A percentile compares a stretch with the other conserved stretches of the same genome.
phyloP scores from a whole-genome alignment of 2,888 invertebrate genomes.

The Amblyjoppa proteus region DNA sequence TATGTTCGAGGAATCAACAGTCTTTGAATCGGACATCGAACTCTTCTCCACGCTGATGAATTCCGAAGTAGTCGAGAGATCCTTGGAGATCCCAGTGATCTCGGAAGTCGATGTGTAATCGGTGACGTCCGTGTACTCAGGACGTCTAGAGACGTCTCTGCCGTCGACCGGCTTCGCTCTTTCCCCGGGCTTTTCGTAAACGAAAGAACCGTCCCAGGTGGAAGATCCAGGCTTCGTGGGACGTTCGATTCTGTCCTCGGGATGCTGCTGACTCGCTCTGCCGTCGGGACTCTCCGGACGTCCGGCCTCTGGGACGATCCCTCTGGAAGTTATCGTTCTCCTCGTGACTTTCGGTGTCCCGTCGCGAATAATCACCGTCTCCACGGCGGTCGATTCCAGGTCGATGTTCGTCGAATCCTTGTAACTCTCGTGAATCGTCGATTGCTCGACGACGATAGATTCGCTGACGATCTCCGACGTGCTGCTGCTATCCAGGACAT shows the following conservation, averaged over 20 bases:
- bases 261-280: constrained; percentile 51
- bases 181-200: constrained; percentile 69
- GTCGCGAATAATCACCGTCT: constrained; percentile 78
- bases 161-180: constrained; percentile 57
- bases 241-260: constrained; percentile 59
- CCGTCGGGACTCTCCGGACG: constrained; percentile 58
- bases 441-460: constrained; percentile 74
- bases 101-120: constrained; percentile 23
- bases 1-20: constrained; percentile 61
- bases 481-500: constrained; percentile 63
- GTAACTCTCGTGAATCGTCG: constrained; percentile 73
- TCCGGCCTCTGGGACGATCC: constrained; percentile 27
- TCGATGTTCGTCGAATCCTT: constrained; percentile 75
- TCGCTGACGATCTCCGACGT: constrained; percentile 67
- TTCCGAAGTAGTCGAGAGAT: constrained; percentile 46
- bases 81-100: constrained; percentile 40
- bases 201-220: constrained; percentile 77
- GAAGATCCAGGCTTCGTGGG: constrained; percentile 72
- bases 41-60: constrained; percentile 56
- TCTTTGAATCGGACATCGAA: constrained; percentile 46
- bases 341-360: constrained; percentile 73
- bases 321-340: constrained; percentile 27
- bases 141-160: constrained; percentile 63
- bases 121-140: constrained; percentile 22
- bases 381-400: constrained; percentile 76